phyloP scores from a whole-genome alignment of 2,888 invertebrate species.

The Busseola fusca region DNA sequence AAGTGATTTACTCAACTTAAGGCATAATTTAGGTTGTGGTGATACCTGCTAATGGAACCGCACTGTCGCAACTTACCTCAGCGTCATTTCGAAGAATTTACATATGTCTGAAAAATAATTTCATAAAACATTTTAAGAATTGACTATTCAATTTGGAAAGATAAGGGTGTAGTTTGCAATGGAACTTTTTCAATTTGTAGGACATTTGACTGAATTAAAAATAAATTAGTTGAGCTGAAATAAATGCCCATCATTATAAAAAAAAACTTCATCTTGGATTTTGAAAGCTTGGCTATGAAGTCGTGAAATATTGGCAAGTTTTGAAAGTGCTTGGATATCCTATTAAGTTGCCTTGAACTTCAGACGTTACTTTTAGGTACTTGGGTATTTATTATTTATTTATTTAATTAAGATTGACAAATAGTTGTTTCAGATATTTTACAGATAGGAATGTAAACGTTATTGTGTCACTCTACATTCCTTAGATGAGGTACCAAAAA shows the following conservation, averaged over 20 bases:
- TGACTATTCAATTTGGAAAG: neutral
- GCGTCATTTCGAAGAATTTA: neutral
- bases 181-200: constrained; percentile 11
- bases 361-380: neutral
- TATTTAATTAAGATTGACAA: no score
- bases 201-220: neutral
- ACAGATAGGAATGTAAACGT: no score
- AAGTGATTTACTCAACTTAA: constrained; percentile 61
- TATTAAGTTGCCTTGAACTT: neutral
- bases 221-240: neutral
- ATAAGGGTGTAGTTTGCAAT: constrained; percentile 10
- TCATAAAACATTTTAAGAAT: neutral
- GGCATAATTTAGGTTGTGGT: constrained; percentile 51
- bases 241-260: neutral
- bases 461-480: neutral
- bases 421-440: no score
- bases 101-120: neutral
- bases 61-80: constrained; percentile 5
- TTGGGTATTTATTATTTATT: no score
- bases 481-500: neutral
- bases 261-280: neutral
- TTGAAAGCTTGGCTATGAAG: neutral
- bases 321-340: neutral
- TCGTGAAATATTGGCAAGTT: neutral
- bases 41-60: constrained; percentile 18